These are phyloP conservation scores for Gryllus longicercus DNA, from an alignment of 2,888 invertebrate species.

Conservation along the genomic window DNA sequence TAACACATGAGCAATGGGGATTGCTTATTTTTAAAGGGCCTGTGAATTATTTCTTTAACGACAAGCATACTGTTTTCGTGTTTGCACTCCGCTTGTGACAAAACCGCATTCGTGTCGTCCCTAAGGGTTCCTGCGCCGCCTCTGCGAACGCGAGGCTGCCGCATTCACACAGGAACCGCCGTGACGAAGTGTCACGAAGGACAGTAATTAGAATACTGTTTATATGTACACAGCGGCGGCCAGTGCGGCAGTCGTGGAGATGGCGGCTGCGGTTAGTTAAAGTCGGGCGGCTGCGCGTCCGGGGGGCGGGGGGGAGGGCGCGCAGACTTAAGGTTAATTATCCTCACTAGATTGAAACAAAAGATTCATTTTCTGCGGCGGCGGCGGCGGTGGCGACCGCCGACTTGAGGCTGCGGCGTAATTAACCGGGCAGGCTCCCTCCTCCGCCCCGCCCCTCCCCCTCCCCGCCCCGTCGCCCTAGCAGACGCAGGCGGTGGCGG, in stretches of 20 bases:
- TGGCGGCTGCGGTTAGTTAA: not conserved
- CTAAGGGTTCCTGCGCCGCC: not conserved
- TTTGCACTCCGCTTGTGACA: not conserved
- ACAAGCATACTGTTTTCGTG: too few relatives aligned
- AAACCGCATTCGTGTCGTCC: not conserved
- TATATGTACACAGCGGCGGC: constrained; percentile 2
- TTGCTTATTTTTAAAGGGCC: too few relatives aligned
- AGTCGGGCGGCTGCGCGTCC: not conserved
- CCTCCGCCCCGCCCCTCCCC: not conserved
- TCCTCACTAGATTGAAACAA: constrained; percentile 37
- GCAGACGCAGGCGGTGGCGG: constrained; percentile 19
- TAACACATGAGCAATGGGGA: too few relatives aligned
- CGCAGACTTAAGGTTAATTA: constrained; percentile 35
- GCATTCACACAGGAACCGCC: not conserved
- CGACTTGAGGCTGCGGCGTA: constrained; percentile 28
- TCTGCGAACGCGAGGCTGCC: not conserved
- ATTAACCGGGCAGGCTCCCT: constrained; percentile 27
- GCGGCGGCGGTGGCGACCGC: constrained; percentile 26
- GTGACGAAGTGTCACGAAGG: not conserved
- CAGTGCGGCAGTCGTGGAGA: not conserved
- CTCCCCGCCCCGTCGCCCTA: not conserved
- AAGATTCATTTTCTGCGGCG: constrained; percentile 37
- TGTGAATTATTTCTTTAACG: too few relatives aligned
- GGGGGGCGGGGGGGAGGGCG: not conserved
- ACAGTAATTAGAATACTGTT: not conserved